These are phyloP conservation scores for Pygoscelis antarcticus DNA, from an alignment of 2,113 vertebrate genomes.

Conservation along the genomic window DNA sequence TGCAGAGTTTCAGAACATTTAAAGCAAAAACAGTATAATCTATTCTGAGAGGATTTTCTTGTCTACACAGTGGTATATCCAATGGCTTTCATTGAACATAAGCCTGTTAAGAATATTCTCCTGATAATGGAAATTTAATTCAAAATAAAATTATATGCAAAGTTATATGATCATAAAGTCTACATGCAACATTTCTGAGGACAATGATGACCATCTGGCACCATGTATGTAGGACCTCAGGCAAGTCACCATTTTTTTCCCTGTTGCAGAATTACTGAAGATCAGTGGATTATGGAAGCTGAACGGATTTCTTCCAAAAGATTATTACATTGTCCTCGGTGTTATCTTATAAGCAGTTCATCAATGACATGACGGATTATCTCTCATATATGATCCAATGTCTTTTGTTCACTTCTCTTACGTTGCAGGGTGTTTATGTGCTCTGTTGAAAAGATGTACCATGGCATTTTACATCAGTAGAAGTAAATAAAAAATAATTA, in stretches of 20 bases:
- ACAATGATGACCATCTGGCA: neutral
- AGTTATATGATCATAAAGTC: neutral
- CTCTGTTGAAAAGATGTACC: neutral
- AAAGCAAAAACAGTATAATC: neutral
- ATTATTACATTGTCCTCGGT: neutral
- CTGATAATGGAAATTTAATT: neutral
- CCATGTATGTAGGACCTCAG: neutral
- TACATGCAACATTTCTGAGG: neutral
- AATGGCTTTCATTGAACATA: neutral
- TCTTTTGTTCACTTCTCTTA: neutral
- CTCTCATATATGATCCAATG: neutral
- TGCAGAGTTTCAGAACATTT: neutral
- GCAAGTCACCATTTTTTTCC: neutral
- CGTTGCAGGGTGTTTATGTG: neutral
- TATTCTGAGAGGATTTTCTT: neutral
- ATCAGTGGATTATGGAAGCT: neutral
- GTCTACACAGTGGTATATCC: neutral
- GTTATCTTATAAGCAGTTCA: neutral
- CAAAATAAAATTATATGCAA: neutral
- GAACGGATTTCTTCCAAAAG: neutral
- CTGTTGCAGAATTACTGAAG: neutral
- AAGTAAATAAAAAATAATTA: neutral
- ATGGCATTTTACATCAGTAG: neutral
- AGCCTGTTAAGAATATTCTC: neutral
- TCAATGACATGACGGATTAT: neutral